Base-by-base conservation (phyloP, 2,888 invertebrate genomes). In the Lycaena phlaeas region DNA sequence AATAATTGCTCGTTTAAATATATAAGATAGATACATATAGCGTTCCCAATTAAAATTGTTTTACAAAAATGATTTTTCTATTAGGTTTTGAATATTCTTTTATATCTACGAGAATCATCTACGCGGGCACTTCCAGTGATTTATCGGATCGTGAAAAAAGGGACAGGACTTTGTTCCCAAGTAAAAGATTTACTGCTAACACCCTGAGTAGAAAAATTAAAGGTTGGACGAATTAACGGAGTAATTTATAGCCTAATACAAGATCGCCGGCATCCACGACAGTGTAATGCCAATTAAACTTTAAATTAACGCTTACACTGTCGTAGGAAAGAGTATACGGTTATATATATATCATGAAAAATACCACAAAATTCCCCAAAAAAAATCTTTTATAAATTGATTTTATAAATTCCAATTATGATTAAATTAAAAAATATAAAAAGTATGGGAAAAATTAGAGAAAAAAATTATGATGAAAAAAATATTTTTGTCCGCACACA, bases 131-230 rank as follows among this genome's bases (percentile, higher is more conserved):
- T 44, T 42, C 42, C 51, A 49, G 58, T 61, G 57, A 59, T 60
- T 58, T 57, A 59, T 56, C 44, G 49, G 52, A 38, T 49, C 52
- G 40, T 27, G 49, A 48, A 48, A 51, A 49, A 45, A 51, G 41
- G 45, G 48, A 51, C 47, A 48, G 52, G 53, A 53, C 54, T 51
- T 40, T 53, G 51, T 54, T 53, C 61, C 56, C 57, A 56, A 57
- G 56, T 49, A 44, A 46, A 51, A 57, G 60, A 64, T 64, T 64
- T 64, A 64, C 57, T 50, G 53, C 58, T 48, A 28, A 14, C 43
- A 31, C 17, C 34, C 40, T 44, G 41, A 44, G 31, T 31, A 26
- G 30, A 40, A 40, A 40, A 40, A 40, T 40, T 40, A 40, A 40
- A 40, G 26, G 31, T 31, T 30, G 30, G 25, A 14, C 31, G 14